These are phyloP conservation scores for Hesperophylax magnus DNA, from an alignment of 1,140 invertebrate species.

Conservation along the genomic window DNA sequence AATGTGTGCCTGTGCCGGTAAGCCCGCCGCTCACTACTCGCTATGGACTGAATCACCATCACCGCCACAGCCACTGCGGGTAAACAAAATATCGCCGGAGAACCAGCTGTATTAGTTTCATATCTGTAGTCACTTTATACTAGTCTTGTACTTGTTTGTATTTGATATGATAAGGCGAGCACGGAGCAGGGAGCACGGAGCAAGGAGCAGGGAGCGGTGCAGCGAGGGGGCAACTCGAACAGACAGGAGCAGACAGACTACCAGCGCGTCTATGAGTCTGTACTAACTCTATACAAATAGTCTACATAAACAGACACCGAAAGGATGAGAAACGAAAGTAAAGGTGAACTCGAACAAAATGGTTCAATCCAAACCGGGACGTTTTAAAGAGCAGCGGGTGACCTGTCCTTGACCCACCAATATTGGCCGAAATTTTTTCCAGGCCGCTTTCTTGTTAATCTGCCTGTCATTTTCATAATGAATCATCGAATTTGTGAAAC, in stretches of 20 bases:
- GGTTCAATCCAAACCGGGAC: background rate
- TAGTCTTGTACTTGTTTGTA: conserved; percentile 7
- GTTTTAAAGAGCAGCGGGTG: background rate
- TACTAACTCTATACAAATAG: background rate
- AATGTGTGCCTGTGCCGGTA: conserved; percentile 19
- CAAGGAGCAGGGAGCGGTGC: background rate
- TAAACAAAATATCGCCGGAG: conserved; percentile 19
- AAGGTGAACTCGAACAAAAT: background rate
- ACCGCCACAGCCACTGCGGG: background rate
- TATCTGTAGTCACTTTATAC: conserved; percentile 15
- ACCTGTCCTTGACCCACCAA: conserved; percentile 24
- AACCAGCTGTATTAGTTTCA: conserved; percentile 24
- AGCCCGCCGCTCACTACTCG: conserved; percentile 6
- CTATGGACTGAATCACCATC: background rate
- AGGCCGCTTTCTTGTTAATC: background rate
- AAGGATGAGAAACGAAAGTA: background rate
- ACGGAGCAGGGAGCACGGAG: background rate
- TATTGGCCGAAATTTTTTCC: background rate
- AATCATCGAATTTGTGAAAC: background rate
- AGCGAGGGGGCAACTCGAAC: background rate
- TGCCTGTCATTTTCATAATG: background rate
- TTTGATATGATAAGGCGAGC: background rate
- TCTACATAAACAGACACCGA: background rate
- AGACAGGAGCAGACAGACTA: background rate
- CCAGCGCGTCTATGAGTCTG: background rate